phyloP scores from a whole-genome alignment of 2,888 invertebrate genomes.

The Desoria tigrina region DNA sequence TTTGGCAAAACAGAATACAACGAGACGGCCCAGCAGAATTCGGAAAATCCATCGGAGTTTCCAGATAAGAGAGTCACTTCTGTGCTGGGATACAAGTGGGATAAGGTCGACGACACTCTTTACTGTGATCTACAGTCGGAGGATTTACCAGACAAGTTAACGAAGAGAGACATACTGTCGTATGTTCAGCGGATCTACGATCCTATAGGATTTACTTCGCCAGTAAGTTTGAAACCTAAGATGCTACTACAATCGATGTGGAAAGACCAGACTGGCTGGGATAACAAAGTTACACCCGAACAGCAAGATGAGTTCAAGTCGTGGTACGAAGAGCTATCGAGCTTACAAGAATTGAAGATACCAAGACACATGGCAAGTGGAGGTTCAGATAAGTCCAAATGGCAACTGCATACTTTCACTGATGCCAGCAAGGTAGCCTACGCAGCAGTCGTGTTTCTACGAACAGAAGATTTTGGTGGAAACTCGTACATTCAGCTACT shows the following conservation, averaged over 20 bases:
- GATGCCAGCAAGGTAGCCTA: too few relatives aligned
- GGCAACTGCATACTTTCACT: not conserved
- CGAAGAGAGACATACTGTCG: not conserved
- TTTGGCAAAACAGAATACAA: too few relatives aligned
- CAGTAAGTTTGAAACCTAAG: not conserved
- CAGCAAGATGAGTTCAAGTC: not conserved
- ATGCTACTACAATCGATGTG: not conserved
- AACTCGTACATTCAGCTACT: too few relatives aligned
- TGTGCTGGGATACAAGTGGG: slow-evolving; percentile 26
- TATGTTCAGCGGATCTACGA: not conserved
- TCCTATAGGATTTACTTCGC: not conserved
- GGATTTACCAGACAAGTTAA: not conserved
- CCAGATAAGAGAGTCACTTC: not conserved
- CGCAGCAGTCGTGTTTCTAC: too few relatives aligned
- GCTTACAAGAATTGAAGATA: not conserved
- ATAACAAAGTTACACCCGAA: not conserved
- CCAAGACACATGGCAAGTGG: not conserved
- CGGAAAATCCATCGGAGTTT: too few relatives aligned
- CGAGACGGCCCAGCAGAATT: too few relatives aligned
- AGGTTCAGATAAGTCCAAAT: not conserved
- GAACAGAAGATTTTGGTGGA: too few relatives aligned
- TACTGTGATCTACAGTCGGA: too few relatives aligned
- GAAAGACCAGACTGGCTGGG: not conserved
- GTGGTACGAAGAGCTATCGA: not conserved
- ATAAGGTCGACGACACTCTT: slow-evolving; percentile 27